Evolutionary conservation across 2,113 vertebrate species (phyloP), one percentile per base, ranked within the genome.

Genomic region (Melanotaenia duboulayi): DNA sequence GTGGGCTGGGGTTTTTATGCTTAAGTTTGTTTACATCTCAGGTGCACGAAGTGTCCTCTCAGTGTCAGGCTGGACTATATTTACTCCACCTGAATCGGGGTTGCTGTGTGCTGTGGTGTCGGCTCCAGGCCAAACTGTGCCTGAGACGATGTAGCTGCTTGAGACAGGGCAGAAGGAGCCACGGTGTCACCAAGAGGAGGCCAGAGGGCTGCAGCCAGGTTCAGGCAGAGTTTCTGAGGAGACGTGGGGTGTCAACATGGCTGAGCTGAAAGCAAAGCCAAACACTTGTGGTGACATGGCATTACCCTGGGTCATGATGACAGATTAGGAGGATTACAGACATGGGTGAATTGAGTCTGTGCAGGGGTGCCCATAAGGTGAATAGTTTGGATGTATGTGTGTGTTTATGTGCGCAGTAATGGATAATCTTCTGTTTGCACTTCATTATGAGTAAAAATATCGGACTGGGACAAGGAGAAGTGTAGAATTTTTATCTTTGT

Each of bases 1-100:
- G 74, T 72, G 80, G 86, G 88, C 79, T 48, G 39, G 48, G 40
- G 63, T 56, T 67, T 40, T 66, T n/a, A 74, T 79, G 81, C 66
- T 82, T 87, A 82, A 77, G 74, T 91, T 89, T 89, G 82, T 91
- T 92, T 91, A 87, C 87, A 84, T 91, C 86, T 84, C 86, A 88
- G 81, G 85, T 84, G 86, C 81, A 71, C 51, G 76, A 35, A 56
- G 71, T 35, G 75, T 78, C 78, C n/a, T 80, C 77, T 81, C 87
- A 35, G 77, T 85, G 81, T 90, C 87, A 90, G 75, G 71, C 56
- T 32, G 32, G 55, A 80, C 85, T 81, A 65, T 59, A 71, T 84
- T 84, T 69, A 83, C 55, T 50, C 83, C 78, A 76, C 86, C 82
- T 86, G 80, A 80, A 67, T 63, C 52, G 11, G 71, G 78, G 73